phyloP scores from a whole-genome alignment of 2,888 invertebrate genomes.

The Campoletis raptor region DNA sequence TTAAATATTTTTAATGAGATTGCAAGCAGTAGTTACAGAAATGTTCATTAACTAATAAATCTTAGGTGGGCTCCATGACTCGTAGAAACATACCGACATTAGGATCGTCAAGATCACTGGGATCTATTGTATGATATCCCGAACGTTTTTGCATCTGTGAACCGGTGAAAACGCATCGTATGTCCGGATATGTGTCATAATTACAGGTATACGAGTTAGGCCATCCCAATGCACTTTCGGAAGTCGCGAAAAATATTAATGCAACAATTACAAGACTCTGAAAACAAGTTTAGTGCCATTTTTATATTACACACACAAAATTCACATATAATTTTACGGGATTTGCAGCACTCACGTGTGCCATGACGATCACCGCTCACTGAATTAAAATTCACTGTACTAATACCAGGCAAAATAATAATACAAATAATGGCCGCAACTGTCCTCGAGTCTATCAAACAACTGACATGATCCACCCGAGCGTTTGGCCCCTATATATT shows the following conservation, averaged over 20 bases:
- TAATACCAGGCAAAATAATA: conserved; percentile 38
- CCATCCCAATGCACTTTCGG: conserved; percentile 41
- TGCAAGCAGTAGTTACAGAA: conserved; percentile 5
- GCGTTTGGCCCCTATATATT: conserved; percentile 78
- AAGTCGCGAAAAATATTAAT: conserved; percentile 40
- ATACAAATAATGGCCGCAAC: conserved; percentile 59
- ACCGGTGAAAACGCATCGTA: conserved; percentile 48
- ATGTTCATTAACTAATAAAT: conserved; percentile 22
- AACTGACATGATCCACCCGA: conserved; percentile 73
- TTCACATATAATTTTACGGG: conserved; percentile 25
- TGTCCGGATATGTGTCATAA: conserved; percentile 53
- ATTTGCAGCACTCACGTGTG: conserved; percentile 73
- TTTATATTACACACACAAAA: not conserved
- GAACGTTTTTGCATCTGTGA: conserved; percentile 59
- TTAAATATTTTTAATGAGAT: conserved; percentile 36
- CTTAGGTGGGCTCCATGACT: not conserved
- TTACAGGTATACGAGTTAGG: conserved; percentile 53
- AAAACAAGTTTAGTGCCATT: conserved; percentile 37
- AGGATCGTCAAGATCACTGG: conserved; percentile 67
- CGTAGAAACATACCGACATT: conserved; percentile 65
- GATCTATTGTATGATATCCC: conserved; percentile 70
- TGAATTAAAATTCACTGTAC: not conserved
- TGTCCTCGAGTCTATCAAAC: conserved; percentile 55
- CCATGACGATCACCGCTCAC: conserved; percentile 73
- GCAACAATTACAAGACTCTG: conserved; percentile 54